Evolutionary conservation across 2,888 invertebrate genomes (phyloP).

Genomic region (Troilus luridus): DNA sequence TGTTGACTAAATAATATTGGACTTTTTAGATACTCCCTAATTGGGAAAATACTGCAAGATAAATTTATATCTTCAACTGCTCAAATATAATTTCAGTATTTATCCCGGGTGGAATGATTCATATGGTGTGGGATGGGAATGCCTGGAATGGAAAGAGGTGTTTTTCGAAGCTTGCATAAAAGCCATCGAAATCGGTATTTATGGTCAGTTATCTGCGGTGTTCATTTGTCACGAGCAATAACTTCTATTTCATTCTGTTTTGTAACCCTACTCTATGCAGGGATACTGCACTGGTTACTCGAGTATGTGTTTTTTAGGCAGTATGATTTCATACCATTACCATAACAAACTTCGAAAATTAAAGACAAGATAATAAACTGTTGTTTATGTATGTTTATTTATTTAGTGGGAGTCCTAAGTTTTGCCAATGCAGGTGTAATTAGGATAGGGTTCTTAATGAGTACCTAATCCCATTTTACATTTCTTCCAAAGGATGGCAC

Average conservation of each 20-base stretch:
- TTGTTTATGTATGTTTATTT: no score
- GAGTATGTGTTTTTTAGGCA: neutral
- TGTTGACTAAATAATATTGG: neutral
- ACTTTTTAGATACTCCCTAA: neutral
- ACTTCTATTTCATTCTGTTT: conserved; percentile 22
- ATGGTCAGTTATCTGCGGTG: conserved; percentile 10
- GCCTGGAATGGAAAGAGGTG: conserved; percentile 4
- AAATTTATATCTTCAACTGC: neutral
- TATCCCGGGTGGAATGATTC: neutral
- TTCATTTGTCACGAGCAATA: conserved; percentile 37
- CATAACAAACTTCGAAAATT: neutral
- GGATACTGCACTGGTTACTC: neutral
- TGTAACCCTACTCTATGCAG: neutral
- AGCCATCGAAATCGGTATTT: conserved; percentile 33
- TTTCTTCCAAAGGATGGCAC: no score
- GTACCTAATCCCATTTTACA: no score
- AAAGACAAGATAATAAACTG: neutral
- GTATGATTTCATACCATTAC: neutral
- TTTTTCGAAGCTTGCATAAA: conserved; percentile 25
- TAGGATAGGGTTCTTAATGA: no score
- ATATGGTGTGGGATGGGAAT: neutral
- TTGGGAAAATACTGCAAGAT: neutral
- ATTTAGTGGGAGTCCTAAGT: no score
- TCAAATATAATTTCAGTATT: neutral
- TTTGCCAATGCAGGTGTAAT: no score